These are phyloP conservation scores for Nanorana parkeri DNA, from an alignment of 2,113 vertebrate species.

Conservation along the genomic window DNA sequence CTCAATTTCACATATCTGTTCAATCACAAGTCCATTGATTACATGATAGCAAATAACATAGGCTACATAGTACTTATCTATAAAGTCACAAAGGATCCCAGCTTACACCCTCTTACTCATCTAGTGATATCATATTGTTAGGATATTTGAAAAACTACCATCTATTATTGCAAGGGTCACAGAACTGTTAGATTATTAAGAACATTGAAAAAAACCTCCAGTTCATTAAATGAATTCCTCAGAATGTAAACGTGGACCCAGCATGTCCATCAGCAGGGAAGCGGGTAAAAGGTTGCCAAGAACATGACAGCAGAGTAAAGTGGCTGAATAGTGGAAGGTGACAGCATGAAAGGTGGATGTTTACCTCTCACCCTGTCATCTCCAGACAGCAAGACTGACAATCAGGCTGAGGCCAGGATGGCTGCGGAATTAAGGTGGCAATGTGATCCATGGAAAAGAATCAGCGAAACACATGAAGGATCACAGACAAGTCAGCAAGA, in stretches of 20 bases:
- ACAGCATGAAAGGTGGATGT: background rate
- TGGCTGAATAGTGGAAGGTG: background rate
- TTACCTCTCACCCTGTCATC: conserved; percentile 3
- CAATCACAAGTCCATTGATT: too few species aligned
- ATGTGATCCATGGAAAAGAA: background rate
- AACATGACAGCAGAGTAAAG: background rate
- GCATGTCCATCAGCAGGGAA: background rate
- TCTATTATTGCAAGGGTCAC: too few species aligned
- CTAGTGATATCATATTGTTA: too few species aligned
- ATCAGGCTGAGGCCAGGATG: background rate
- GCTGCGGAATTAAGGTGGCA: background rate
- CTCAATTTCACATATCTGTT: too few species aligned
- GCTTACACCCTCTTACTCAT: too few species aligned
- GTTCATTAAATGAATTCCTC: background rate
- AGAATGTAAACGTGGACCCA: background rate
- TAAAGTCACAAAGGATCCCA: too few species aligned
- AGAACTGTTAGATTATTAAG: too few species aligned
- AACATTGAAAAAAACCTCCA: too few species aligned
- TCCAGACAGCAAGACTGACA: background rate
- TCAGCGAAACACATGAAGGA: background rate
- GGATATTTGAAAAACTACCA: too few species aligned
- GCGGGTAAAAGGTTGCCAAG: background rate
- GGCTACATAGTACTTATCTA: too few species aligned
- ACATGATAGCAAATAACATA: too few species aligned
- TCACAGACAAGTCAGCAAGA: background rate